These are phyloP conservation scores for Urocitellus parryii DNA, from an alignment of 2,113 vertebrate genomes.

Conservation along the genomic window DNA sequence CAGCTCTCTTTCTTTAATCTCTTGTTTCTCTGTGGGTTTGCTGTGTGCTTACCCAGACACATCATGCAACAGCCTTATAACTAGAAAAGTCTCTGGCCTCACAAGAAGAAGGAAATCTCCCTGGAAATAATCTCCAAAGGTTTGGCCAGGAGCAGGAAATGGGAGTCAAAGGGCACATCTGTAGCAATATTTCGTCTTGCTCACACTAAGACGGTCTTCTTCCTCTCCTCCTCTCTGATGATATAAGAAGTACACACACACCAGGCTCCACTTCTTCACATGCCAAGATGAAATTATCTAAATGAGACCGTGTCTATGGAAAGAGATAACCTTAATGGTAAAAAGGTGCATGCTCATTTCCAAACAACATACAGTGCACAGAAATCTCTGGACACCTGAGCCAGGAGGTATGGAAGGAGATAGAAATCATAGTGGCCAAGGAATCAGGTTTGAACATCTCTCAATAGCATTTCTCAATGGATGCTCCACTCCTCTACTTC, in stretches of 20 bases:
- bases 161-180: slow-evolving; percentile 65
- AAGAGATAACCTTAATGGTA: not conserved
- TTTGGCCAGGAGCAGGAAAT: not conserved
- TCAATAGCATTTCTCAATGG: not conserved
- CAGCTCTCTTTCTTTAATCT: slow-evolving; percentile 33
- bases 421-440: not conserved
- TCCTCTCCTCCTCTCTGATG: slow-evolving; percentile 8
- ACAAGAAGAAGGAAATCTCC: slow-evolving; percentile 44
- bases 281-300: not conserved
- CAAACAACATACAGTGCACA: not conserved
- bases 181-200: not conserved
- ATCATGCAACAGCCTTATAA: not conserved
- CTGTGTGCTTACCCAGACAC: slow-evolving; percentile 25
- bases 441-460: not conserved
- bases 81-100: slow-evolving; percentile 40
- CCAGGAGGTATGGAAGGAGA: not conserved
- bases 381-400: not conserved
- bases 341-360: not conserved
- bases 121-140: slow-evolving; percentile 53
- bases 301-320: not conserved
- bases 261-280: slow-evolving; percentile 2
- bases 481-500: too few species aligned
- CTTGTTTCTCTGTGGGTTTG: slow-evolving; percentile 55
- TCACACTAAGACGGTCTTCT: slow-evolving; percentile 28
- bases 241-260: not conserved